These are phyloP conservation scores for Calypte anna DNA, from an alignment of 2,113 vertebrate genomes.

Conservation along the genomic window DNA sequence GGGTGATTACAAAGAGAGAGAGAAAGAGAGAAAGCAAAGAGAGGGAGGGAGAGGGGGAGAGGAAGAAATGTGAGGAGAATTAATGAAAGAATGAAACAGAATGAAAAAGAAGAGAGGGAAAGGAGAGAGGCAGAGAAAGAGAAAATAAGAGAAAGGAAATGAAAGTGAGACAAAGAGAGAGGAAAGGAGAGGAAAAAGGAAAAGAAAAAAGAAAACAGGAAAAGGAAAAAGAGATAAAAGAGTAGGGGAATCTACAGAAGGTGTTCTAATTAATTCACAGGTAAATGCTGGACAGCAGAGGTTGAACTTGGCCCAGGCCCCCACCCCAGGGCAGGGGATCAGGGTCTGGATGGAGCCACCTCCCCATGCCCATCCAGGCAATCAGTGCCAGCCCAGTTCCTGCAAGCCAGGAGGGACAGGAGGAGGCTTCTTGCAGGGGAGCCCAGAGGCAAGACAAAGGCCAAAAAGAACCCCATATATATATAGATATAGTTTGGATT, in stretches of 20 bases:
- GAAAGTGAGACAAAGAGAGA: no score
- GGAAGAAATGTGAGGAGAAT: not conserved
- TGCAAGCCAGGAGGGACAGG: not conserved
- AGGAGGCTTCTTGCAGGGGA: not conserved
- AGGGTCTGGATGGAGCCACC: not conserved
- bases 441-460: not conserved
- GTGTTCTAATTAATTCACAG: not conserved
- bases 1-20: not conserved
- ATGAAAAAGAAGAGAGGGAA: not conserved
- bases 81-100: not conserved
- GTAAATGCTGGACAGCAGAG: not conserved
- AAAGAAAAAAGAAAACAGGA: not conserved
- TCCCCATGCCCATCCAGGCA: not conserved
- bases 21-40: not conserved
- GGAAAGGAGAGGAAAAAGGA: rapidly evolving
- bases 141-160: rapidly evolving
- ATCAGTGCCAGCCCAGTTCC: not conserved
- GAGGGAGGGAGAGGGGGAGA: rapidly evolving
- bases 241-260: no score
- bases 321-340: not conserved
- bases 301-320: not conserved
- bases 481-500: not conserved
- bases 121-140: rapidly evolving
- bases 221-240: rapidly evolving
- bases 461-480: no score